Conservation (phyloP, 2,888 invertebrate genomes). For the Eupithecia dodoneata region DNA sequence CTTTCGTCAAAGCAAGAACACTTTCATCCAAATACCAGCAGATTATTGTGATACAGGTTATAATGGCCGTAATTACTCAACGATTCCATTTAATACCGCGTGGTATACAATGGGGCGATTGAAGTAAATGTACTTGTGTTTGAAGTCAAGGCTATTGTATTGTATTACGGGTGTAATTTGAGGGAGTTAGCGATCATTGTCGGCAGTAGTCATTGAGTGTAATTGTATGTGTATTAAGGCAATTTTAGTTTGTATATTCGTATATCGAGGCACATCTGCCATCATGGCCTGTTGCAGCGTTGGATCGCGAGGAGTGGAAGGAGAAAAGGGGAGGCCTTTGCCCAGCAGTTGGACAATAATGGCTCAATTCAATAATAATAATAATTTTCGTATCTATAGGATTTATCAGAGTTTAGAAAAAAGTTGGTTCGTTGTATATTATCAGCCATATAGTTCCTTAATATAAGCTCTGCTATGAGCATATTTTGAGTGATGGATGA, state of each 20-base stretch:
- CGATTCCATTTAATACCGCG: constrained; percentile 11
- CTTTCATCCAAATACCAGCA: background rate
- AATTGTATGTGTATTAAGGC: background rate
- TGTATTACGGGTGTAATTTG: constrained; percentile 5
- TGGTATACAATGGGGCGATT: constrained; percentile 9
- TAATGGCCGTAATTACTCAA: constrained; percentile 11
- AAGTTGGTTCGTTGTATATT: too few relatives aligned
- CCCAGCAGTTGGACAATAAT: too few relatives aligned
- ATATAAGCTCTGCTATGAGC: too few relatives aligned
- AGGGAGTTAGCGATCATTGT: constrained; percentile 2
- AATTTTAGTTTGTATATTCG: background rate
- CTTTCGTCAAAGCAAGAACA: constrained; percentile 11
- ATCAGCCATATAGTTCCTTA: too few relatives aligned
- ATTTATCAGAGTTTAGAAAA: too few relatives aligned
- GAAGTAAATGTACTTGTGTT: constrained; percentile 8
- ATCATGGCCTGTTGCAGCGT: too few relatives aligned
- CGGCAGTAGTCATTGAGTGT: background rate
- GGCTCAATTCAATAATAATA: too few relatives aligned
- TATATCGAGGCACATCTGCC: too few relatives aligned
- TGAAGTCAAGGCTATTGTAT: constrained; percentile 10
- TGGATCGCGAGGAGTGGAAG: too few relatives aligned
- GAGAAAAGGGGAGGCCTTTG: too few relatives aligned
- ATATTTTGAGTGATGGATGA: too few relatives aligned
- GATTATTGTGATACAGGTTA: constrained; percentile 8
- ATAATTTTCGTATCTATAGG: too few relatives aligned